Evolutionary conservation across 2,113 vertebrate genomes (phyloP).

Genomic region (Nesoenas mayeri): DNA sequence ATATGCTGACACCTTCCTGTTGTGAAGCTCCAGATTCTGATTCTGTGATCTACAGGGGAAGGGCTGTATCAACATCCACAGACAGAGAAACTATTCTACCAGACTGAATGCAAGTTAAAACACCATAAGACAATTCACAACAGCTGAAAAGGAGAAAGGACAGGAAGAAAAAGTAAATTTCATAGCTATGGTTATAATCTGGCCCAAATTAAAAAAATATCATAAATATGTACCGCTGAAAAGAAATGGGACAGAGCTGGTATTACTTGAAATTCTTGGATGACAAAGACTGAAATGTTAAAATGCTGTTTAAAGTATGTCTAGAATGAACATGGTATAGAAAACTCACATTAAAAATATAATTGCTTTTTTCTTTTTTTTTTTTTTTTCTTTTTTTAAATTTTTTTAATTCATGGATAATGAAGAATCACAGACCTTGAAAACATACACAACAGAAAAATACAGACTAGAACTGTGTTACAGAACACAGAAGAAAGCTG

Average conservation of each 20-base stretch:
- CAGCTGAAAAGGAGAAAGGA: not conserved
- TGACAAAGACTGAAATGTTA: not conserved
- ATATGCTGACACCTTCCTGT: not conserved
- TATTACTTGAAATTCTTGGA: not conserved
- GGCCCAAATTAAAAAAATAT: not conserved
- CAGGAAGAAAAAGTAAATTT: not conserved
- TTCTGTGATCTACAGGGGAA: not conserved
- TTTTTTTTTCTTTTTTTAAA: not conserved
- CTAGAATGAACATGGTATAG: not conserved
- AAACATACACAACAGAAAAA: not conserved
- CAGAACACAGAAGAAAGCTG: not conserved
- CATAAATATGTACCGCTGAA: not conserved
- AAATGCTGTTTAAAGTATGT: not conserved
- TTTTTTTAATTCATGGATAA: not conserved
- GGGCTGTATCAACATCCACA: not conserved
- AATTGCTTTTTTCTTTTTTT: not conserved
- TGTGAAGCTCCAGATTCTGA: not conserved
- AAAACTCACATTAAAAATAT: not conserved
- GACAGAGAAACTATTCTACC: not conserved
- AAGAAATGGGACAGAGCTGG: not conserved
- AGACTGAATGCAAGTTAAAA: not conserved
- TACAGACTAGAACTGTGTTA: not conserved
- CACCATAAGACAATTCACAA: not conserved
- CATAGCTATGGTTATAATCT: not conserved
- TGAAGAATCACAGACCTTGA: not conserved